Base-by-base conservation (phyloP, 2,113 vertebrate species). In the Eulemur macaco region DNA sequence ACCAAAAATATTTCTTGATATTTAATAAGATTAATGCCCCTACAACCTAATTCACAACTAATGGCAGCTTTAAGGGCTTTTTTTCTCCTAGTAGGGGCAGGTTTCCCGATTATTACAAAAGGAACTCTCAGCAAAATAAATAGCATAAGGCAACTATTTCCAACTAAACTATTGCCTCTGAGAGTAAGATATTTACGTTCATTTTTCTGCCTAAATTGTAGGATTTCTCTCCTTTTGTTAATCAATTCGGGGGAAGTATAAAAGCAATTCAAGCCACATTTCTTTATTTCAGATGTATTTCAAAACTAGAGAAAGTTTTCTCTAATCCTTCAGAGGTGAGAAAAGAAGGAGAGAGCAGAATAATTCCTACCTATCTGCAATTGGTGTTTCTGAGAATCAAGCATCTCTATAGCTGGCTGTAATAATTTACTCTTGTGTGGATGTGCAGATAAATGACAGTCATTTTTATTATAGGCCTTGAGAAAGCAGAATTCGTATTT, bases 401-500 rank as follows among this genome's bases (percentile, higher is more conserved):
- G 37, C 12, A 31, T 84, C 58, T 74, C 11, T 77, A 18, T 47
- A 54, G 66, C 1, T 37, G 34, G 29, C 23, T 69, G 0, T 80
- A 74, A 64, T 82, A 77, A 54, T 69, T 95, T 47, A 89, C 56
- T 86, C 34, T 83, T 69, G 0, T 58, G 21, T 64, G 6, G 21
- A 52, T 87, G 14, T 18, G 42, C 76, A 64, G 23, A 64, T 69
- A 95, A 91, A 50, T 93, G 78, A 31, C 18, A 82, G 42, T 56
- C 13, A 69, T 73, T 89, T 93, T 91, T 86, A 83, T 69, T 93
- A 66, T 39, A 29, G 23, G 3, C 27, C 34, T 76, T 78, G 47
- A 86, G 64, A 91, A 52, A 86, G 56, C 10, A 96, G 64, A 87
- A 84, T 47, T 77, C 21, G 7, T 89, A 50, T 91, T 90, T 92